Base-by-base conservation (phyloP, 1,140 invertebrate genomes). In the Trypoxylus dichotomus region DNA sequence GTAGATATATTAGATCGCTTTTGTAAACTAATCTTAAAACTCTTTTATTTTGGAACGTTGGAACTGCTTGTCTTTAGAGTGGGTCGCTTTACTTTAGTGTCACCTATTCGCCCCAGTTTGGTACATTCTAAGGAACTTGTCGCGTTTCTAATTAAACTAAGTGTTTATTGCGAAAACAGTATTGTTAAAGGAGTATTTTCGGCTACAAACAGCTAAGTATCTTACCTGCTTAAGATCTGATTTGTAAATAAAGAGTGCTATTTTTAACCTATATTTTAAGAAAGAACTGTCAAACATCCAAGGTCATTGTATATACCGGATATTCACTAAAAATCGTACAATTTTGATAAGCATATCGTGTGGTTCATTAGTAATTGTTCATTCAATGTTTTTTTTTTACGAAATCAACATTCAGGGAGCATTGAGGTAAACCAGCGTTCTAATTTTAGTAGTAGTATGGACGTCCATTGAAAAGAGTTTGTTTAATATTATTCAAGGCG, bases 161-260 rank as follows among this genome's bases (percentile, higher is more conserved):
- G n/a, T n/a, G n/a, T n/a, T n/a, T n/a, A n/a, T n/a, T n/a, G n/a
- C n/a, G 10, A 37, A 37, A 37, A 37, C 7, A 32, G 7, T 32
- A 37, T 37, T 37, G 10, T 37, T 8, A 8, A 37, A 37, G 32
- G 10, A 37, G 10, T 58, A 21, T 21, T 58, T 58, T 58, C 15
- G 15, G 2, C 13, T 5, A 11, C 15, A 58, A 58, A 58, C 7
- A 7, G 15, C 5, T 71, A 15, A 27, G 10, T 37, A 37, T 37
- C 24, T 71, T 71, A 71, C 68, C 24, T 71, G 68, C 68, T 24
- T 37, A 41, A 15, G 41, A 42, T 25, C 27, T 21, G 21, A 37
- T 43, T 74, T 74, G 72, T 74, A 74, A 74, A 74, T 74, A 74
- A 74, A 74, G 72, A 74, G 15, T 10, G 72, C 72, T 74, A 74